phyloP scores from a whole-genome alignment of 2,797 vertebrate species.

The Orestias chungarensis region DNA sequence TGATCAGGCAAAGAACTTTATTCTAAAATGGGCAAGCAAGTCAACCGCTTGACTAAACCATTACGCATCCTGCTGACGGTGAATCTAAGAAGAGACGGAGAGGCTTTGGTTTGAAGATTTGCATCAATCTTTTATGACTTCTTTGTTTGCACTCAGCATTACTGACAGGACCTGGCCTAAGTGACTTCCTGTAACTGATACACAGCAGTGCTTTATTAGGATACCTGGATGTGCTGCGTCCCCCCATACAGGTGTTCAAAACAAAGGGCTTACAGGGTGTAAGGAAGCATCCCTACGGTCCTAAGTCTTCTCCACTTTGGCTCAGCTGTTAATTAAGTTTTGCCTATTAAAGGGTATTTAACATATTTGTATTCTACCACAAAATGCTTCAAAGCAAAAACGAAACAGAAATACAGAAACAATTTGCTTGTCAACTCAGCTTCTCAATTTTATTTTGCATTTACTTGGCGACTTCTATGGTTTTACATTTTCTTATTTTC shows the following conservation, averaged over 20 bases:
- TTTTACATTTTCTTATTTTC: too few relatives aligned
- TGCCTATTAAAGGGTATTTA: neutral
- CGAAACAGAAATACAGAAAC: neutral
- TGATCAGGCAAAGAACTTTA: neutral
- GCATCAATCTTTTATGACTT: constrained; percentile 77
- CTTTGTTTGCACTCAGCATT: constrained; percentile 72
- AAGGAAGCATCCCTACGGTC: neutral
- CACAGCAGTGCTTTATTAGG: constrained; percentile 51
- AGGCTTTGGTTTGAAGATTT: constrained; percentile 65
- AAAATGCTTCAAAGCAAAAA: neutral
- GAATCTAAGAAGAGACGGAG: constrained; percentile 28
- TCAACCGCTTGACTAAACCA: constrained; percentile 8
- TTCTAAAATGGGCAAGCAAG: neutral
- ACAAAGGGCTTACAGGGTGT: constrained; percentile 14
- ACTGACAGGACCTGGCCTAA: constrained; percentile 65
- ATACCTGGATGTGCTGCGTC: constrained; percentile 46
- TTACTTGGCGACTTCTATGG: too few relatives aligned
- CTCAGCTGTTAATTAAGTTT: neutral
- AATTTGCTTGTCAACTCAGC: neutral
- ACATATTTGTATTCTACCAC: neutral
- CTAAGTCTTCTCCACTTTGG: neutral
- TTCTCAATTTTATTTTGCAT: too few relatives aligned
- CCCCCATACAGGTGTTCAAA: constrained; percentile 13
- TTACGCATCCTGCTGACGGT: neutral
- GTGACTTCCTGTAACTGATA: constrained; percentile 72